phyloP scores from a whole-genome alignment of 2,888 invertebrate genomes.

The Coenonympha arcania region DNA sequence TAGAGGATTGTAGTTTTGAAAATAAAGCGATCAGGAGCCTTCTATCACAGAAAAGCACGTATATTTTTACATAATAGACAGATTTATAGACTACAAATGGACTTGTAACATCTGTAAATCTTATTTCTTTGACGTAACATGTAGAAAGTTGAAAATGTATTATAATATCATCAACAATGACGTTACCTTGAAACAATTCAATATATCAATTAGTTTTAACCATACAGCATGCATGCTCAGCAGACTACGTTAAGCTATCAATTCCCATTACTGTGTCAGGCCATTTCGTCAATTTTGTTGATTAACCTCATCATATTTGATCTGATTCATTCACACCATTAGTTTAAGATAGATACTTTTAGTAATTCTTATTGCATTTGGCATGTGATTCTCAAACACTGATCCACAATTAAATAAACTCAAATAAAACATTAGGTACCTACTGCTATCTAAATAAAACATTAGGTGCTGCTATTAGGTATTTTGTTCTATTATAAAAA shows the following conservation, averaged over 20 bases:
- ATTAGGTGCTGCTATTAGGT: no score
- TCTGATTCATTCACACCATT: conserved; percentile 1
- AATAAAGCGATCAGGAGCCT: conserved; percentile 3
- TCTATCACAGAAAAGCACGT: background rate
- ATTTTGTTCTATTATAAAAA: no score
- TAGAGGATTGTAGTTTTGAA: conserved; percentile 8
- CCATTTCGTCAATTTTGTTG: conserved; percentile 2
- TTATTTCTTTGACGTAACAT: background rate
- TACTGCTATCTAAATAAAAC: no score
- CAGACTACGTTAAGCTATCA: background rate
- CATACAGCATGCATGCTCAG: background rate
- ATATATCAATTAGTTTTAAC: no score
- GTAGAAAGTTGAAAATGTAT: no score
- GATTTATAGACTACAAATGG: background rate
- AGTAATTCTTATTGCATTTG: background rate
- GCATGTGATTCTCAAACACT: no score
- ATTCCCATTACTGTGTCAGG: conserved; percentile 8
- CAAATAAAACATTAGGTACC: no score
- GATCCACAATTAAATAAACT: no score
- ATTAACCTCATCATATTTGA: conserved; percentile 1
- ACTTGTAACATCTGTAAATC: background rate
- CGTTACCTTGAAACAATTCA: no score
- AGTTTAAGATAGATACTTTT: background rate
- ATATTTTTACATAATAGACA: background rate
- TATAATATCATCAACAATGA: no score